Evolutionary conservation across 2,113 vertebrate species (phyloP).

Genomic region (Lophura nycthemera): DNA sequence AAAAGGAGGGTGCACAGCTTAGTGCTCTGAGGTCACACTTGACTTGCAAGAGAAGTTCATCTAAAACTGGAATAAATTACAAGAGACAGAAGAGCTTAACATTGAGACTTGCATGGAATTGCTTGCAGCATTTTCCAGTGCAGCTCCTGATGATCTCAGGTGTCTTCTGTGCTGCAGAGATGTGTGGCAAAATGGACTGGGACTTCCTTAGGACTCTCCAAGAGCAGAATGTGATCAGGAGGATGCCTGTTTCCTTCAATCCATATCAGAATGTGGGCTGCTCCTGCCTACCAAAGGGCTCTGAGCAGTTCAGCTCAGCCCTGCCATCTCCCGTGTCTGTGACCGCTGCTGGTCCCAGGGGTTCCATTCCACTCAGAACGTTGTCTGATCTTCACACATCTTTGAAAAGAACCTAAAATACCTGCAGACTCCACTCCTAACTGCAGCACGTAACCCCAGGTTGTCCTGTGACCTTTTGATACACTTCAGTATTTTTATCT

Average conservation of each 20-base stretch:
- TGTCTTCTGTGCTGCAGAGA: neutral
- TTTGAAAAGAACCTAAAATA: neutral
- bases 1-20: neutral
- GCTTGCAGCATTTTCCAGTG: neutral
- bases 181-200: neutral
- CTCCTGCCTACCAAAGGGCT: neutral
- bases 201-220: neutral
- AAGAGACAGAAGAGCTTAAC: constrained; percentile 26
- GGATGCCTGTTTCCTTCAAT: neutral
- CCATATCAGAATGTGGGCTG: rapidly evolving
- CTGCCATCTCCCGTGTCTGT: neutral
- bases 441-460: neutral
- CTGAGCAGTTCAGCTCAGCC: neutral
- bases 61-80: neutral
- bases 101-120: neutral
- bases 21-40: constrained; percentile 13
- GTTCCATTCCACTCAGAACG: neutral
- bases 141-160: constrained; percentile 27
- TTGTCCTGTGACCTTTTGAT: neutral
- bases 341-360: neutral
- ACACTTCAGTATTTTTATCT: neutral
- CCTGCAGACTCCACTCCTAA: neutral
- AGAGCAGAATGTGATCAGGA: neutral
- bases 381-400: neutral
- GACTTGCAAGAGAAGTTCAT: constrained; percentile 4